Evolutionary conservation across 1,140 invertebrate genomes (phyloP).

Genomic region (Pseudomyrmex cubaensis): DNA sequence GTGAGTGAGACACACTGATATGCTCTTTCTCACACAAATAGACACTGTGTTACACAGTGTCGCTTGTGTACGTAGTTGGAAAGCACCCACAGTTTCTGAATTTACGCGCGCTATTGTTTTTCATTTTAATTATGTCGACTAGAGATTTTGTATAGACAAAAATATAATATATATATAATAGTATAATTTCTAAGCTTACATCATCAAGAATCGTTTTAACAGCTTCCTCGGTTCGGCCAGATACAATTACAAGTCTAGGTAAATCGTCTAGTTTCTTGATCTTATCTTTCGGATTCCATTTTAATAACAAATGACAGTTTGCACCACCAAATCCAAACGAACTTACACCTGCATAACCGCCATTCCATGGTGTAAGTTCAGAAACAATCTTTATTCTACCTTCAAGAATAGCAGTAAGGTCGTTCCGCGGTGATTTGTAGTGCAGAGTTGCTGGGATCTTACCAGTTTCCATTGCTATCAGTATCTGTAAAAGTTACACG

Average conservation of each 20-base stretch:
- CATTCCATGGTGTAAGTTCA: slow-evolving; percentile 92
- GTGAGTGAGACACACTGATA: too few relatives aligned
- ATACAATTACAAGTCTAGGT: slow-evolving; percentile 86
- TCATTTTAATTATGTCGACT: not conserved
- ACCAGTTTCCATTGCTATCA: slow-evolving; percentile 95
- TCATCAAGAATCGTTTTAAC: slow-evolving; percentile 89
- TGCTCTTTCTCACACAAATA: too few relatives aligned
- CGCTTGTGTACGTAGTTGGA: too few relatives aligned
- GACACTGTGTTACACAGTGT: too few relatives aligned
- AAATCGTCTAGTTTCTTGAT: too few relatives aligned
- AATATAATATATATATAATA: too few relatives aligned
- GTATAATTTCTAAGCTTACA: slow-evolving; percentile 77
- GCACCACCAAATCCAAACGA: slow-evolving; percentile 97
- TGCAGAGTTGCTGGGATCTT: slow-evolving; percentile 96
- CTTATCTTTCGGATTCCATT: too few relatives aligned
- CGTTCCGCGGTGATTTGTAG: slow-evolving; percentile 92
- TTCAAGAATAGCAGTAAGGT: slow-evolving; percentile 93
- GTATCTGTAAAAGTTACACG: not conserved
- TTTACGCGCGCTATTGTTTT: too few relatives aligned
- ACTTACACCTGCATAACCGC: slow-evolving; percentile 95
- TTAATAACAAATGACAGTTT: too few relatives aligned
- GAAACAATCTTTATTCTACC: slow-evolving; percentile 95
- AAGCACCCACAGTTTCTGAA: not conserved
- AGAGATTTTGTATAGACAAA: not conserved
- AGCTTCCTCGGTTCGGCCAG: slow-evolving; percentile 93